Percentiles rank a stretch among this genome's conserved stretches.
Conservation (phyloP, 2,113 vertebrate genomes). For the Python bivittatus region DNA sequence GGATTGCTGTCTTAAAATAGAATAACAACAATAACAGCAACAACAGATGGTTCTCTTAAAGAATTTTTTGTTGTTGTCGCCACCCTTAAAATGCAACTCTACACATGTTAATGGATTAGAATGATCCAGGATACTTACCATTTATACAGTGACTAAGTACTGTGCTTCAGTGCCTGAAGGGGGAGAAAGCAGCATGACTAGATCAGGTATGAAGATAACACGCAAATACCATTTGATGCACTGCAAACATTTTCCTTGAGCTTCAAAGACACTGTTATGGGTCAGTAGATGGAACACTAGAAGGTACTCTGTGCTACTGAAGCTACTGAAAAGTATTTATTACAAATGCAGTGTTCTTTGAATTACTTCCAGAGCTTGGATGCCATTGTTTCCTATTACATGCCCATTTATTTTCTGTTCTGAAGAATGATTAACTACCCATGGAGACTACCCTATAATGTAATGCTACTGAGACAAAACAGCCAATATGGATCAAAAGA, state of each 20-base stretch:
- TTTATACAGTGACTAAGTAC: background rate
- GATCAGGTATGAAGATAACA: background rate
- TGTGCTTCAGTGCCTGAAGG: background rate
- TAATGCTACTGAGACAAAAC: background rate
- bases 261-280: background rate
- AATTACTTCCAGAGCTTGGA: background rate
- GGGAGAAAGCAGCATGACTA: background rate
- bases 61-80: background rate
- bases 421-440: background rate
- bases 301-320: background rate
- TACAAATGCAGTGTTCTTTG: background rate
- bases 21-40: background rate
- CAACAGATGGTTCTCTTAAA: background rate
- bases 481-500: background rate
- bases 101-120: background rate
- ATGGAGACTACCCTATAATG: background rate
- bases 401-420: background rate
- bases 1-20: background rate
- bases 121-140: background rate
- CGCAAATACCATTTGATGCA: background rate
- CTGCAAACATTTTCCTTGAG: background rate
- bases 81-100: background rate
- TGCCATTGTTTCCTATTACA: background rate
- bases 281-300: background rate
- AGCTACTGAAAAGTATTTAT: background rate